Evolutionary conservation across 2,888 invertebrate genomes (phyloP).

Genomic region (Chrysodeixis includens): DNA sequence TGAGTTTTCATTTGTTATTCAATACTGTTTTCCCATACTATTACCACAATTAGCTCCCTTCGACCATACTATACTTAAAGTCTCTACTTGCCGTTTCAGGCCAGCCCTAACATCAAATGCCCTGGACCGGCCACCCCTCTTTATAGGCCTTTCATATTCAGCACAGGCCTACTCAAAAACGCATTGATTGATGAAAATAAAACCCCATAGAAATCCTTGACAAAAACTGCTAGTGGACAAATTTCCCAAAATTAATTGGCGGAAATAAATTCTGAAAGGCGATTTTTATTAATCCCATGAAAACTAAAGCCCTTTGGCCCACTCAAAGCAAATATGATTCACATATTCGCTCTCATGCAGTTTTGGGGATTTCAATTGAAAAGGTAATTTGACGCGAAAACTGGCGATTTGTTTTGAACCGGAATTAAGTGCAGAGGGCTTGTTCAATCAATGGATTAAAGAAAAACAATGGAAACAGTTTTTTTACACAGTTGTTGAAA

Average conservation of each 20-base stretch:
- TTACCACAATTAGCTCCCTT: too few species aligned
- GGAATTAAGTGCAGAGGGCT: too few species aligned
- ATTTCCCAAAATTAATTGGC: not conserved
- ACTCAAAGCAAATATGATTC: not conserved
- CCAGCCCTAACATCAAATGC: too few species aligned
- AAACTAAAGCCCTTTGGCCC: not conserved
- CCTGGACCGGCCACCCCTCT: not conserved
- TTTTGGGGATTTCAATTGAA: not conserved
- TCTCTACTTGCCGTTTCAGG: too few species aligned
- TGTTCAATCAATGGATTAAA: not conserved
- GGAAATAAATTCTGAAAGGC: not conserved
- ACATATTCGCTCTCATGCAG: too few species aligned
- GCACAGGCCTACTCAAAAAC: not conserved
- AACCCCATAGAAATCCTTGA: not conserved
- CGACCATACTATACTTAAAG: too few species aligned
- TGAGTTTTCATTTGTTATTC: not conserved
- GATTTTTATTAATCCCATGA: slow-evolving; percentile 1
- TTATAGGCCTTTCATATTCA: not conserved
- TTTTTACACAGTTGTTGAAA: too few species aligned
- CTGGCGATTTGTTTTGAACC: not conserved
- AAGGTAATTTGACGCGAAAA: not conserved
- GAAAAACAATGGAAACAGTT: too few species aligned
- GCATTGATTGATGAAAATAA: not conserved
- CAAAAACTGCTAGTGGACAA: not conserved
- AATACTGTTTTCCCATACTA: not conserved